Base-by-base conservation (phyloP, 2,113 vertebrate species). In the Gasterosteus aculeatus region DNA sequence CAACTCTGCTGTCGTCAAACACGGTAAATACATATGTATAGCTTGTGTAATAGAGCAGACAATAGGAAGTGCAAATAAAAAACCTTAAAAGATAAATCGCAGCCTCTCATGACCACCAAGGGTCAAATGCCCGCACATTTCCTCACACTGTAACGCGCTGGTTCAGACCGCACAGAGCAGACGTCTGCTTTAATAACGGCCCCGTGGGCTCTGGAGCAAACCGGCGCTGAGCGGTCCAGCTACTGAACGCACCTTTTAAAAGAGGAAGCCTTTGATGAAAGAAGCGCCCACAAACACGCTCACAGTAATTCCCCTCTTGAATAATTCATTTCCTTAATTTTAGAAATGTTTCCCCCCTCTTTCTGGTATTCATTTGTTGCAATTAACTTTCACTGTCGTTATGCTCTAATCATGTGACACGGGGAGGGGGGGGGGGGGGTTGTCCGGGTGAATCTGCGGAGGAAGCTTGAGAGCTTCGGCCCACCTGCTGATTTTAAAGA, bases 401-500 rank as follows among this genome's bases (percentile, higher is more conserved):
- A 4, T 38, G 8, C 33, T 15, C 38, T 41, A 16, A 59, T 51
- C 44, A 26, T 14, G 2, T 62, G 31, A 18, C 56, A 70, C 35
- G 35, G 1, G 35, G 2, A 6, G 35, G 35, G 35, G 35, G 53
- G 44, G 41, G 14, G 16, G 56, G 54, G 44, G 41, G 11, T 49
- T 53, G 57, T n/a, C 47, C 22, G 51, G 18, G 16, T 39, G 31
- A 78, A 51, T 31, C 31, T 6, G 41, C 6, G 3, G 33, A 49
- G 22, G 3, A 46, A 38, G 39, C 31, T 18, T 42, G 39, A 47
- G 63, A 6, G 2, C 7, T 35, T 49, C 39, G 64, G 15, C 33
- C 72, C 57, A 33, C 65, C 46, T 54, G 64, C 73, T 73, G 69
- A 14, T 47, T 64, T 83, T 39, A 65, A 47, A 35, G 15, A 35